These are phyloP conservation scores for Crocallis elinguaria DNA, from an alignment of 2,888 invertebrate genomes.

Conservation along the genomic window DNA sequence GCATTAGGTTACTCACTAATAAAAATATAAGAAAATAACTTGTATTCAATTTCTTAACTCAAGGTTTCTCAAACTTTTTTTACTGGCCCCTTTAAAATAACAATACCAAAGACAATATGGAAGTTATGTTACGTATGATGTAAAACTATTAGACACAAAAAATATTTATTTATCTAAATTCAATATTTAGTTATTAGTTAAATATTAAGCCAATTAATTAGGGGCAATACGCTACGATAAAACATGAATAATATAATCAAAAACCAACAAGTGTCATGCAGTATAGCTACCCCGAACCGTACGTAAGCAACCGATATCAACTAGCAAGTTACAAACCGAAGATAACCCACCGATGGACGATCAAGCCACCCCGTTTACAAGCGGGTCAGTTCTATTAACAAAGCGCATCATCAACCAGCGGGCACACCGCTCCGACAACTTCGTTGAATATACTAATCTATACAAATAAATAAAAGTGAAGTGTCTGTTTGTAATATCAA, in stretches of 20 bases:
- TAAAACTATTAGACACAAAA: not conserved
- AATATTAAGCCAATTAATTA: too few relatives aligned
- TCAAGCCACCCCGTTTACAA: not conserved
- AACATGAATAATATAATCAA: not conserved
- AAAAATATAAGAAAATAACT: not conserved
- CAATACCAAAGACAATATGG: too few relatives aligned
- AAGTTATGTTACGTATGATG: too few relatives aligned
- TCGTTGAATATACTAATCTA: not conserved
- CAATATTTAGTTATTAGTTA: too few relatives aligned
- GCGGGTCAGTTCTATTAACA: not conserved
- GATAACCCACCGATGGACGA: not conserved
- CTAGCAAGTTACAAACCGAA: slow-evolving; percentile 1
- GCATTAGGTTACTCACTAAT: not conserved
- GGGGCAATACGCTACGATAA: not conserved
- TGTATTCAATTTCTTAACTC: not conserved
- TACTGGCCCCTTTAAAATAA: not conserved
- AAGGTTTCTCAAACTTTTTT: not conserved
- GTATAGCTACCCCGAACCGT: not conserved
- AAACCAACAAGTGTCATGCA: not conserved
- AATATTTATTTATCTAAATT: too few relatives aligned
- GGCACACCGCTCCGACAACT: slow-evolving; percentile 4
- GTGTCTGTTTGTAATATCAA: too few relatives aligned
- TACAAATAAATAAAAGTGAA: too few relatives aligned
- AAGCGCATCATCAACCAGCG: not conserved
- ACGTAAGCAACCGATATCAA: not conserved